Conservation (phyloP, 1,140 invertebrate genomes). For the Bombus impatiens region DNA sequence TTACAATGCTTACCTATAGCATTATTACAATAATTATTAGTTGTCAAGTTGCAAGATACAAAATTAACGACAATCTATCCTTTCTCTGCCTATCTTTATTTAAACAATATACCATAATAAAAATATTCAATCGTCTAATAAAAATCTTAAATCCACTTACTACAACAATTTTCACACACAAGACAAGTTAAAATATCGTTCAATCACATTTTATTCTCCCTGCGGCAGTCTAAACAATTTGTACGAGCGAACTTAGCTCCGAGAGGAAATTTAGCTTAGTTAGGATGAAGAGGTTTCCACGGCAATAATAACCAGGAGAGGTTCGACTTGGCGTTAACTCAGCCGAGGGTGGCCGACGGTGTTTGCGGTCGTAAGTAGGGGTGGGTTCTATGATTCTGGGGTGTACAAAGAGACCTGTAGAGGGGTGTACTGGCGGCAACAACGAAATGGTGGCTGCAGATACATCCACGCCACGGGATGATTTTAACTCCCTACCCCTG, state of each 20-base stretch:
- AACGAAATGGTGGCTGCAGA: constrained; percentile 40
- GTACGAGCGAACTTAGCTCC: constrained; percentile 1
- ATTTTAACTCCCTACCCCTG: constrained; percentile 53
- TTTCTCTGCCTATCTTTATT: too few relatives aligned
- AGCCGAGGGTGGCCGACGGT: constrained; percentile 50
- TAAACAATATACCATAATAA: too few relatives aligned
- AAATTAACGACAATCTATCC: too few relatives aligned
- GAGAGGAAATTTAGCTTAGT: constrained; percentile 21
- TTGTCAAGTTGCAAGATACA: too few relatives aligned
- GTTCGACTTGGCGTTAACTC: constrained; percentile 57
- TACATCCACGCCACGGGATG: constrained; percentile 58
- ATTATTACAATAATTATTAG: too few relatives aligned
- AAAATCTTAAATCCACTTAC: too few relatives aligned
- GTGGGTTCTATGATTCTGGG: constrained; percentile 69
- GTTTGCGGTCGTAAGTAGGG: constrained; percentile 64
- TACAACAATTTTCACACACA: too few relatives aligned
- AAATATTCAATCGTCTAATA: too few relatives aligned
- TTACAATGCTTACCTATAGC: too few relatives aligned
- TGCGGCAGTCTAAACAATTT: constrained; percentile 26
- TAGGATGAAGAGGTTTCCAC: constrained; percentile 41
- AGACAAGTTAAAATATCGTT: background rate
- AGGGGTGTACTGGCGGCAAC: constrained; percentile 37
- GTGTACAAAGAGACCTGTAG: constrained; percentile 47
- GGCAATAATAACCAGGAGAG: constrained; percentile 42
- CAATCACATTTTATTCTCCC: too few relatives aligned